phyloP scores from a whole-genome alignment of 2,888 invertebrate genomes.

The Trachelus stipa region DNA sequence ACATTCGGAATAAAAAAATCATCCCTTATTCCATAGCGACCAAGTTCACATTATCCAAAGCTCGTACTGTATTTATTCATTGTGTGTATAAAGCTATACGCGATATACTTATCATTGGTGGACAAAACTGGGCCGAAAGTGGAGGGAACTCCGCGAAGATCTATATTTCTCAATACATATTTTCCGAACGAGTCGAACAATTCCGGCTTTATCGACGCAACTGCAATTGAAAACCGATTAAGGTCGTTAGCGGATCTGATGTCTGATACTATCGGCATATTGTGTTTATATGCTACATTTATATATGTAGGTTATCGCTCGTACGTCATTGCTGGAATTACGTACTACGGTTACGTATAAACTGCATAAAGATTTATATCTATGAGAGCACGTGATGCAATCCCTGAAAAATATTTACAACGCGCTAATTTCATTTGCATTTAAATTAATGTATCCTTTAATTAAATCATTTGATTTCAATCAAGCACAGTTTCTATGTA shows the following conservation, averaged over 20 bases:
- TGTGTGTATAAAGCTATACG: too few relatives aligned
- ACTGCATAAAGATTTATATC: not conserved
- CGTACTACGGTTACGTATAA: not conserved
- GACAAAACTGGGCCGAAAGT: too few relatives aligned
- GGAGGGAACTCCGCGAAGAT: too few relatives aligned
- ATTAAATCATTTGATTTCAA: not conserved
- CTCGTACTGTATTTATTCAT: too few relatives aligned
- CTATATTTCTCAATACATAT: too few relatives aligned
- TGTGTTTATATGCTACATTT: too few relatives aligned
- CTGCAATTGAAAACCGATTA: slow-evolving; percentile 11
- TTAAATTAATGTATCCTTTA: not conserved
- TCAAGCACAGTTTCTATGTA: not conserved
- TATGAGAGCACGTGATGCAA: not conserved
- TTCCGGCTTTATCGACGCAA: not conserved
- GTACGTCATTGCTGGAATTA: not conserved
- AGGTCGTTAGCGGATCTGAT: not conserved
- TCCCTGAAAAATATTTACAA: not conserved
- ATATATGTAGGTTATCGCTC: not conserved
- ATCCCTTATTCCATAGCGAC: too few relatives aligned
- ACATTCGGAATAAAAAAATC: too few relatives aligned
- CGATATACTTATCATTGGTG: too few relatives aligned
- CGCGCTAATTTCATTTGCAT: not conserved
- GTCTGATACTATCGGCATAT: not conserved
- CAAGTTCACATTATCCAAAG: too few relatives aligned
- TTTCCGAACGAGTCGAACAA: too few relatives aligned